Percentiles rank a stretch among this genome's conserved stretches.
Conservation (phyloP, 2,797 vertebrate genomes). For the Pseudomugil tenellus region DNA sequence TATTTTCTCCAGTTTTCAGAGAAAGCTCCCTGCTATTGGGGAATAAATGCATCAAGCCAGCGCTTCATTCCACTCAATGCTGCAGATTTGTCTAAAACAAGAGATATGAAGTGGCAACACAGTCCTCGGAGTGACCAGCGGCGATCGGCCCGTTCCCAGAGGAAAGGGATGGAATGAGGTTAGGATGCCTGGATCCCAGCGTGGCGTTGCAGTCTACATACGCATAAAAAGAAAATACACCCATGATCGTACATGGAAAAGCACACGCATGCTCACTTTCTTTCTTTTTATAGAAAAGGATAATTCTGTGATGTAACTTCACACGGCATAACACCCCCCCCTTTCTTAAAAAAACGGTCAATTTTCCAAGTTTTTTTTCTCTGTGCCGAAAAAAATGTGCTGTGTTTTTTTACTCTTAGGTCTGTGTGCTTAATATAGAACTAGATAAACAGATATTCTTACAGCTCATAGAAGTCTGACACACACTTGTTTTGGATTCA, state of each 20-base stretch:
- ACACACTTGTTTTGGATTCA: neutral
- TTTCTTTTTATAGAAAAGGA: neutral
- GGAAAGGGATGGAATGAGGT: conserved; percentile 46
- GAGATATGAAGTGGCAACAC: conserved; percentile 30
- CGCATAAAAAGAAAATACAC: conserved; percentile 6
- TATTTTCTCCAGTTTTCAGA: conserved; percentile 18
- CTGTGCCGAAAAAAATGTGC: neutral
- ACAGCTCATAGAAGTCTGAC: neutral
- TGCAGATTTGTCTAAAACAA: conserved; percentile 39
- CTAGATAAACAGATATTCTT: neutral
- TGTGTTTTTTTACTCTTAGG: conserved; percentile 11
- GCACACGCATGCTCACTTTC: neutral
- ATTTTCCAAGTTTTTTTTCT: conserved; percentile 22
- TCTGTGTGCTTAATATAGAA: conserved; percentile 14
- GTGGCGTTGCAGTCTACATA: conserved; percentile 19
- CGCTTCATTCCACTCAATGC: neutral
- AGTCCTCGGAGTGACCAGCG: conserved; percentile 32
- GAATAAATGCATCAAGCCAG: conserved; percentile 35
- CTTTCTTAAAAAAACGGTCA: too few relatives aligned
- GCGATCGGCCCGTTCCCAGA: conserved; percentile 23
- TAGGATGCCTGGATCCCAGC: conserved; percentile 30
- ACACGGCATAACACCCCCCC: neutral
- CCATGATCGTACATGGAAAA: neutral
- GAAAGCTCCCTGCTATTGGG: conserved; percentile 26
- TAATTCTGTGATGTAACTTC: conserved; percentile 13